Evolutionary conservation across 2,797 vertebrate species (phyloP).

Genomic region (Leptatherina wallacei): DNA sequence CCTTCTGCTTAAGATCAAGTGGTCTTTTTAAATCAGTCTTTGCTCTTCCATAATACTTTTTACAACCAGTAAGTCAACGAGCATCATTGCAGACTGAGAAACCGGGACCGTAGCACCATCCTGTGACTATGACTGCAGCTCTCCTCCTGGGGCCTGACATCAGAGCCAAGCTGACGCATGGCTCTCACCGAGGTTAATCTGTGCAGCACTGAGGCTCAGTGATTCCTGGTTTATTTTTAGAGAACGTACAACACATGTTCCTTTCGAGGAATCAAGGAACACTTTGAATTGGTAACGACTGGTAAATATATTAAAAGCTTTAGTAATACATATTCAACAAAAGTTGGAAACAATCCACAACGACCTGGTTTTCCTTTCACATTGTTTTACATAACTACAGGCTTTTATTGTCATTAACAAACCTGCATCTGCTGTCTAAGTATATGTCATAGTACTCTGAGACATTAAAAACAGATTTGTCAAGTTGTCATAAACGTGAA

Average conservation of each 20-base stretch:
- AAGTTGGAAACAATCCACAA: too few relatives aligned
- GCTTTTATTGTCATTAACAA: too few relatives aligned
- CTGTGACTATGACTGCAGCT: not conserved
- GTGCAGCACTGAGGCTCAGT: not conserved
- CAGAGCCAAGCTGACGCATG: not conserved
- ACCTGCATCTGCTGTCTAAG: too few relatives aligned
- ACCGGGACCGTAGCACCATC: not conserved
- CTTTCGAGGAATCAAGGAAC: too few relatives aligned
- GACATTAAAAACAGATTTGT: not conserved
- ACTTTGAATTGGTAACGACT: too few relatives aligned
- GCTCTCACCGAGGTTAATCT: slow-evolving; percentile 10
- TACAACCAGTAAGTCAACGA: not conserved
- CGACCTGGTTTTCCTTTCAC: too few relatives aligned
- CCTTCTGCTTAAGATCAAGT: not conserved
- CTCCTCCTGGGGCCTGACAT: not conserved
- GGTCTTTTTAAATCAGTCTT: not conserved
- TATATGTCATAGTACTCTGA: not conserved
- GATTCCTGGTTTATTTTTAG: slow-evolving; percentile 12
- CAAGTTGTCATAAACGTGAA: slow-evolving; percentile 1
- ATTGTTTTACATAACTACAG: too few relatives aligned
- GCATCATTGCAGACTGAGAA: not conserved
- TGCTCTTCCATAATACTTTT: not conserved
- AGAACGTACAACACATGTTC: too few relatives aligned
- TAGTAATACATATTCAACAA: too few relatives aligned
- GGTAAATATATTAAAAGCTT: too few relatives aligned